Evolutionary conservation across 2,888 invertebrate species (phyloP).

Genomic region (Troglohyphantes excavatus): DNA sequence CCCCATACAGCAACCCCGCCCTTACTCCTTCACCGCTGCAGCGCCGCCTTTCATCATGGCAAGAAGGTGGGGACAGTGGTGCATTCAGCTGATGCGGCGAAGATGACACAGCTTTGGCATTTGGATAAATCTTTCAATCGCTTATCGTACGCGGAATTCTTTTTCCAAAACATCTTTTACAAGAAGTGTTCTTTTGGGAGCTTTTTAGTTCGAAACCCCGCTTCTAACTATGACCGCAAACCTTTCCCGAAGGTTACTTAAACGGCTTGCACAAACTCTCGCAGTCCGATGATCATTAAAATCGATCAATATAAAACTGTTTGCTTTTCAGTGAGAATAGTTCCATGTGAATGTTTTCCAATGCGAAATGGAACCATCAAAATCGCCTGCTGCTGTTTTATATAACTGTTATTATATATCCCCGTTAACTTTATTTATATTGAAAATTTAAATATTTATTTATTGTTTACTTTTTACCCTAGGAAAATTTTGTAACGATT

Average conservation of each 20-base stretch:
- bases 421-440: no score
- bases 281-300: slow-evolving; percentile 70
- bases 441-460: background rate
- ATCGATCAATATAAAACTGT: slow-evolving; percentile 76
- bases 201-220: background rate
- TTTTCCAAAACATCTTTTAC: background rate
- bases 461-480: background rate
- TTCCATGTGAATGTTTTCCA: slow-evolving; percentile 7
- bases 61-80: slow-evolving; percentile 57
- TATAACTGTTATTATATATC: background rate
- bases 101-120: slow-evolving; percentile 9
- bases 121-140: background rate
- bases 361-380: background rate
- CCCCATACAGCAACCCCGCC: slow-evolving; percentile 29
- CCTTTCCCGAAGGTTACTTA: slow-evolving; percentile 54
- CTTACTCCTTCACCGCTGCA: background rate
- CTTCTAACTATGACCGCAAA: slow-evolving; percentile 14
- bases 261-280: slow-evolving; percentile 24
- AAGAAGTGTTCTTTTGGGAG: background rate
- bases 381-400: background rate
- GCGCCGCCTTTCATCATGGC: slow-evolving; percentile 71
- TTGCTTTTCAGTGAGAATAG: slow-evolving; percentile 65
- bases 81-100: slow-evolving; percentile 30
- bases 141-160: background rate
- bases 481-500: no score